Evolutionary conservation across 2,888 invertebrate genomes (phyloP).

Genomic region (Punctoribates punctum): DNA sequence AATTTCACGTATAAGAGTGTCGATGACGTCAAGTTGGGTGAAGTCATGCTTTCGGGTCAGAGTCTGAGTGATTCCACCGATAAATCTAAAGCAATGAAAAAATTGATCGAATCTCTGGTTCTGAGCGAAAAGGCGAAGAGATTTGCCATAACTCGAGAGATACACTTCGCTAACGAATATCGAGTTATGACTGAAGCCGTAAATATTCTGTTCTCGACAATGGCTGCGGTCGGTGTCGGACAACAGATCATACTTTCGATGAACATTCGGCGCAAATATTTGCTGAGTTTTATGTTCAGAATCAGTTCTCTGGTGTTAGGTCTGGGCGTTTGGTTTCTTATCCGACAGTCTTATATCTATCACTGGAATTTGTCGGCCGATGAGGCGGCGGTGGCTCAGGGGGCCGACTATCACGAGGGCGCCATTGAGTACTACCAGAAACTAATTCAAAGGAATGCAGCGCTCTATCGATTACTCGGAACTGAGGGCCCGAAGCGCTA

Average conservation of each 20-base stretch:
- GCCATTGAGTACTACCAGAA: constrained; percentile 73
- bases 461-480: constrained; percentile 60
- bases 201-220: constrained; percentile 50
- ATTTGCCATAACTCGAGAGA: constrained; percentile 73
- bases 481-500: constrained; percentile 58
- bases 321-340: not conserved
- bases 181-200: constrained; percentile 59
- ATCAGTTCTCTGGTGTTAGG: not conserved
- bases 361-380: constrained; percentile 60
- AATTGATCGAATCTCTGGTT: constrained; percentile 65
- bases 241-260: not conserved
- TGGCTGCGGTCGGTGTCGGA: not conserved
- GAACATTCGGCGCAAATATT: not conserved
- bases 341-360: constrained; percentile 55
- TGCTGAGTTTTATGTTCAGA: not conserved
- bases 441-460: constrained; percentile 67
- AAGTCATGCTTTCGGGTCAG: constrained; percentile 64
- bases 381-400: constrained; percentile 60
- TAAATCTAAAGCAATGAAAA: constrained; percentile 55
- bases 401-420: constrained; percentile 64
- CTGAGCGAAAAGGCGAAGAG: constrained; percentile 72
- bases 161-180: constrained; percentile 62
- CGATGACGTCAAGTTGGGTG: constrained; percentile 60
- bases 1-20: constrained; percentile 64
- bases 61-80: constrained; percentile 61